Base-by-base conservation (phyloP, 2,797 vertebrate genomes). In the Acanthurus leucopareius region DNA sequence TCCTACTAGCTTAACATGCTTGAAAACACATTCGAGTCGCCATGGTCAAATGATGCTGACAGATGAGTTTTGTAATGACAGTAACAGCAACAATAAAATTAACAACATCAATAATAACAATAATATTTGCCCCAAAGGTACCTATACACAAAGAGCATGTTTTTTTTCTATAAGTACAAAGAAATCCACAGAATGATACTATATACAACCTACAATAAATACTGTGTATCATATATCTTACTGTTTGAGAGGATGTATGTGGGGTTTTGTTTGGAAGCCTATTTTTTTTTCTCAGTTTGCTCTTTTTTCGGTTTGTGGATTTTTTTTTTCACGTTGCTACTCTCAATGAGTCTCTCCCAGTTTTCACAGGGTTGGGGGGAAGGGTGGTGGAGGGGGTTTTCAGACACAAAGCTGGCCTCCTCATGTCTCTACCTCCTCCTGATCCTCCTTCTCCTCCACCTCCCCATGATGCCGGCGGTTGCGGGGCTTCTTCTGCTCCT, bases 191-290 rank as follows among this genome's bases (percentile, higher is more conserved):
- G 94, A 94, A 94, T 95, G 88, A 93, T 94, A 94, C 94, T 97
- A 95, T 95, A 88, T 97, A 97, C 96, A 97, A 95, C 95, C 96
- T 96, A 96, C 95, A 96, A 97, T 98, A 98, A 97, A 98, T 97
- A 97, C 95, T 93, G 88, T 93, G 95, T 95, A 91, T 94, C 89
- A 94, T 95, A 95, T 93, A 89, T 90, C 86, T 93, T 93, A 90
- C 91, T 87, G 89, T 87, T 94, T 88, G 88, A 90, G 83, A 88
- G 85, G 88, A 88, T 87, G 89, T 86, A 80, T 83, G 86, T 76
- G 73, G 86, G 81, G 54, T 75, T 84, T 84, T 85, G 79, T 86
- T 80, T 73, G 75, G 66, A 66, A 86, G 79, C 79, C 73, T 86
- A 57, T 87, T 91, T 62, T 86, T 84, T 87, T 86, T 84, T 87